Evolutionary conservation across 2,888 invertebrate genomes (phyloP), one percentile per base, ranked within the genome.

Genomic region (Diabrotica balteata): DNA sequence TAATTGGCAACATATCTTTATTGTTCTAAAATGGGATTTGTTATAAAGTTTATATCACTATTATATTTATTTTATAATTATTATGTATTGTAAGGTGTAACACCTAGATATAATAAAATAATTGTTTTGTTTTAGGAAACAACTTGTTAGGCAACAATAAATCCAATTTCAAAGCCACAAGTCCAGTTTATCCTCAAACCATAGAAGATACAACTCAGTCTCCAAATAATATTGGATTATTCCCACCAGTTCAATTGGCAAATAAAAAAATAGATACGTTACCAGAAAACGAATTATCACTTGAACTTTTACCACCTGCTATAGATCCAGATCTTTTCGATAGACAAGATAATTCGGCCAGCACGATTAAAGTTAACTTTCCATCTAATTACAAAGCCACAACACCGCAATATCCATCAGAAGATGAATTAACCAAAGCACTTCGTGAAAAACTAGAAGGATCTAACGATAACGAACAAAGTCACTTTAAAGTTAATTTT

Each of bases 341-440:
- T 17, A 53, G 52, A 55, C 59, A 42, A 53, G 59, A 50, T 54
- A 54, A 54, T 44, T 3, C 10, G 10, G 17, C 47, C 7, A 46
- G 53, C 6, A 10, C 49, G 2, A 50, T 45, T 8, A 63, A 63
- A 10, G 74, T 78, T 5, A 76, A 76, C 63, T 77, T 77, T 59
- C 59, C 67, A 32, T 74, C 75, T 8, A 73, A 73, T 17, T 78
- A 74, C 61, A 72, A 74, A 72, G 78, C 77, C 7, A 78, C 79
- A 9, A 79, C 78, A 0, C 79, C 79, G 7, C 77, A 75, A 6
- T 79, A 79, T 58, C 79, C 79, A 11, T 73, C 71, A 63, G 67
- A 66, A 46, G 77, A 74, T 8, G 73, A 76, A 53, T 53, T 71
- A 1, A 61, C 59, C 1, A 47, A 44, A 11, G 22, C 45, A 22